Conservation (phyloP, 2,797 vertebrate species). For the Hippopotamyrus pictus region DNA sequence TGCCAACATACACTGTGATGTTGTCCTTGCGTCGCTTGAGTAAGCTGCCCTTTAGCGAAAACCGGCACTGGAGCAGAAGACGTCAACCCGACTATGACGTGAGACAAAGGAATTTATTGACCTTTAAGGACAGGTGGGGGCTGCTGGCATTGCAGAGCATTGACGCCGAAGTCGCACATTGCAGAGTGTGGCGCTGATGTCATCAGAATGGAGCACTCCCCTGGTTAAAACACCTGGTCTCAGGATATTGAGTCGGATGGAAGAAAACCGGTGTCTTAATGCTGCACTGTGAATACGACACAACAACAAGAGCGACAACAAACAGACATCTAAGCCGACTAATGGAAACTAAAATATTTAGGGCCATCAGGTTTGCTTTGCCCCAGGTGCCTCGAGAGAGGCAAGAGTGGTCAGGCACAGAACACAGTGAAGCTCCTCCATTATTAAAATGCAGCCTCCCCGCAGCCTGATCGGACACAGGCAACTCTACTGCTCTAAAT, state of each 20-base stretch:
- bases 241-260: neutral
- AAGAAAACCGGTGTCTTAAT: neutral
- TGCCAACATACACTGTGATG: neutral
- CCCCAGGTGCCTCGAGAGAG: neutral
- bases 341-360: neutral
- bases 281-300: neutral
- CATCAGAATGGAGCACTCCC: neutral
- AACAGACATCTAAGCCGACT: neutral
- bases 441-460: neutral
- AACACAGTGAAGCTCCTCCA: neutral
- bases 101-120: conserved; percentile 2
- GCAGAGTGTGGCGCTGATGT: neutral
- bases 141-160: neutral
- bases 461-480: neutral
- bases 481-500: neutral
- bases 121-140: neutral
- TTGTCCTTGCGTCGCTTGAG: neutral
- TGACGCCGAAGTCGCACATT: neutral
- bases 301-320: neutral
- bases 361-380: neutral
- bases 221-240: neutral
- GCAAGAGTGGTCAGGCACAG: neutral
- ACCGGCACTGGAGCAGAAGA: neutral
- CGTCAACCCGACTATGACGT: neutral
- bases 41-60: neutral